Conservation (phyloP, 2,113 vertebrate species). For the Sander lucioperca region DNA sequence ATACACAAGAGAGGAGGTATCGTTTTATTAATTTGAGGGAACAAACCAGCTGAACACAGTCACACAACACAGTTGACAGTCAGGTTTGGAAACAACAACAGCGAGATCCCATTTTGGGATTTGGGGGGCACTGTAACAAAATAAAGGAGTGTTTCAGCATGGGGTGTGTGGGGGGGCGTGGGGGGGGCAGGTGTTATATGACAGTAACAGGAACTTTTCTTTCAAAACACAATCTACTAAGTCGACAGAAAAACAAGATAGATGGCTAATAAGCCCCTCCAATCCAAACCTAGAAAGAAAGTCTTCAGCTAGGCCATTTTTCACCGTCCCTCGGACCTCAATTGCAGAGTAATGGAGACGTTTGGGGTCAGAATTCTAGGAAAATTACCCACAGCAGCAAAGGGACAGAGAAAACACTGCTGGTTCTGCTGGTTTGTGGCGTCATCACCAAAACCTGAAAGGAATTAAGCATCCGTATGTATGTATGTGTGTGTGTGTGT, state of each 20-base stretch:
- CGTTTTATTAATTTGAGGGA: not conserved
- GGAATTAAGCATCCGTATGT: slow-evolving; percentile 55
- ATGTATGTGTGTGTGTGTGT: no score
- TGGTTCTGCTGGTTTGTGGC: slow-evolving; percentile 32
- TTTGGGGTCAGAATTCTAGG: slow-evolving; percentile 43
- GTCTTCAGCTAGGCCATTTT: slow-evolving; percentile 37
- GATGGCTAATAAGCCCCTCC: slow-evolving; percentile 38
- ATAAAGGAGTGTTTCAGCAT: not conserved
- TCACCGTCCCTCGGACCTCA: slow-evolving; percentile 12
- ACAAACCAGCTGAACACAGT: not conserved
- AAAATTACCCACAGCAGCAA: slow-evolving; percentile 40
- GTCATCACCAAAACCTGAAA: slow-evolving; percentile 66
- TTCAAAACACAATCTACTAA: slow-evolving; percentile 47
- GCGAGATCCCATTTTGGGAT: no score
- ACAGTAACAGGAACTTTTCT: slow-evolving; percentile 35
- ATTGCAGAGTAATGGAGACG: slow-evolving; percentile 44
- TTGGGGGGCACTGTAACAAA: not conserved
- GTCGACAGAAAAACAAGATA: slow-evolving; percentile 45
- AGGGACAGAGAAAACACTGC: slow-evolving; percentile 42
- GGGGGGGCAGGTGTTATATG: not conserved
- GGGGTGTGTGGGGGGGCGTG: no score
- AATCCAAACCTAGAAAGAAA: slow-evolving; percentile 27
- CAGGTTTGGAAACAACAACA: not conserved
- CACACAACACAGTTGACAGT: not conserved
- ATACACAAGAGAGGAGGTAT: not conserved